Evolutionary conservation across 2,113 vertebrate species (phyloP).

Genomic region (Platysteira castanea): DNA sequence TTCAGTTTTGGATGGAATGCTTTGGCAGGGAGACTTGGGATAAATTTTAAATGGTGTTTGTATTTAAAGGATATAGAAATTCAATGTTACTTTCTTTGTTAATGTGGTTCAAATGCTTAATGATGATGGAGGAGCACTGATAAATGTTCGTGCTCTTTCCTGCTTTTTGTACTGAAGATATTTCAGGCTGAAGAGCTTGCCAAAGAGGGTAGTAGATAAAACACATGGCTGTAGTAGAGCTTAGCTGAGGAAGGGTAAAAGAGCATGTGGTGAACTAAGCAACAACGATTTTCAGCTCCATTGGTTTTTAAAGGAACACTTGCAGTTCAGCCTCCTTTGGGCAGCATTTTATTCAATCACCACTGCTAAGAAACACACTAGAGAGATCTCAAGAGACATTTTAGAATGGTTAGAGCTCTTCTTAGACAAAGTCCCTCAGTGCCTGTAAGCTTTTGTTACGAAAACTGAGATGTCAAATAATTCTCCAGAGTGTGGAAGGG

Average conservation of each 20-base stretch:
- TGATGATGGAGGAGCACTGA: not conserved
- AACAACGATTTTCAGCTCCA: conserved; percentile 66
- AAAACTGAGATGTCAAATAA: conserved; percentile 75
- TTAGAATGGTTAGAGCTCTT: conserved; percentile 71
- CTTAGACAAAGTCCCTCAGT: conserved; percentile 59
- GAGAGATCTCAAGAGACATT: conserved; percentile 61
- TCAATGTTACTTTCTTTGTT: not conserved
- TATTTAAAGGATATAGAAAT: not conserved
- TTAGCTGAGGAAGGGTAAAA: conserved; percentile 42
- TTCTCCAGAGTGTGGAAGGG: conserved; percentile 64
- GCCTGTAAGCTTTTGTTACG: conserved; percentile 76
- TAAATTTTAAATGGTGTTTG: not conserved
- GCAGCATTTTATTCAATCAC: conserved; percentile 63
- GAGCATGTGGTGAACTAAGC: conserved; percentile 49
- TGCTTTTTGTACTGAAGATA: not conserved
- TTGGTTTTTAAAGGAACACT: conserved; percentile 65
- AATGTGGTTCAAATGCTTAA: not conserved
- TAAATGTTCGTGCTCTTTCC: conserved; percentile 7
- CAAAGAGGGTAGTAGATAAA: not conserved
- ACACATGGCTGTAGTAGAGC: not conserved
- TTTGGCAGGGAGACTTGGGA: not conserved
- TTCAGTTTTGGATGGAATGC: not conserved
- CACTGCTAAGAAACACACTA: conserved; percentile 52
- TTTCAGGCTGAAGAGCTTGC: not conserved
- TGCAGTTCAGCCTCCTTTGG: conserved; percentile 59